Conservation (phyloP, 2,113 vertebrate species). For the Upupa epops region DNA sequence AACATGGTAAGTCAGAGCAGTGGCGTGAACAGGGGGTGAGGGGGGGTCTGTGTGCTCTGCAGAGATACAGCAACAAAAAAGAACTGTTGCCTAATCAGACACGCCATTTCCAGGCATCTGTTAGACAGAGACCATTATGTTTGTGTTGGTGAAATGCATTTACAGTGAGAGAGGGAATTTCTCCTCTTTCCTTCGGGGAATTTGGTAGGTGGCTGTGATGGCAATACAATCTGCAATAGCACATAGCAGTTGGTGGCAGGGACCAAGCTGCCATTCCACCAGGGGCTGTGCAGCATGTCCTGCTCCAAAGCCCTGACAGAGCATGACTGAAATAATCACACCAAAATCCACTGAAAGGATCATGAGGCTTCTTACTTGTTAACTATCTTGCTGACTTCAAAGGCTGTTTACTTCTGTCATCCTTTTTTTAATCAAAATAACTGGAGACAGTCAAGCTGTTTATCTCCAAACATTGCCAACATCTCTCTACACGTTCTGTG, state of each 20-base stretch:
- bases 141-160: neutral
- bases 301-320: neutral
- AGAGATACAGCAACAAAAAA: slow-evolving; percentile 14
- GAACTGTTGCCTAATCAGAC: slow-evolving; percentile 2
- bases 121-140: neutral
- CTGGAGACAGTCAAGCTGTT: slow-evolving; percentile 23
- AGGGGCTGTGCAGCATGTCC: neutral
- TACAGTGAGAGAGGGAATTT: neutral
- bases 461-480: slow-evolving; percentile 7
- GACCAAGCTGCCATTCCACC: neutral
- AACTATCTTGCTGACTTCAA: slow-evolving; percentile 35
- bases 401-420: neutral
- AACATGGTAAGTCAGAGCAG: fast-evolving
- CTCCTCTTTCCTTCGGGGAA: neutral
- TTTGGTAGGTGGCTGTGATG: neutral
- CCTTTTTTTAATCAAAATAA: slow-evolving; percentile 33
- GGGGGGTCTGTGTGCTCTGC: neutral
- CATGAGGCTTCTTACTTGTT: neutral
- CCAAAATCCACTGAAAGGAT: neutral
- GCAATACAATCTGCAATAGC: neutral
- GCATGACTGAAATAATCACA: neutral
- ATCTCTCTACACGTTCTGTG: slow-evolving; percentile 1
- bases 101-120: neutral
- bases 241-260: fast-evolving
- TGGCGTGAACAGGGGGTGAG: fast-evolving